A percentile compares a stretch with the other conserved stretches of the same genome.
Conservation (phyloP, 53 echinoderm and acorn worm species). For the Holothuria scabra region DNA sequence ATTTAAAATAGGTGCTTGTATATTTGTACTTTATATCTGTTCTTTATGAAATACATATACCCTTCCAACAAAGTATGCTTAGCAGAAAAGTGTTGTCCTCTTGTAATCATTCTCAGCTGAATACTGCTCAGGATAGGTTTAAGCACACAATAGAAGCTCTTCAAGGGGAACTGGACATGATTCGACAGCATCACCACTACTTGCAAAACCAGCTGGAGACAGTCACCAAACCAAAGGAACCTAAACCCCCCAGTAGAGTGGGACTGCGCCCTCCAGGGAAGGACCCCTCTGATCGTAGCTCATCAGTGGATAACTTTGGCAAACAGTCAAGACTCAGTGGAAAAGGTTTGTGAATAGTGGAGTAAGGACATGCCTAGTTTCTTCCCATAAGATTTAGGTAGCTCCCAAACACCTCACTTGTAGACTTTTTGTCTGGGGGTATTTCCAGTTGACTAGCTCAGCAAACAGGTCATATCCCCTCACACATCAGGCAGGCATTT, state of each 20-base stretch:
- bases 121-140: constrained; percentile 79
- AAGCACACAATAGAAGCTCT: constrained; percentile 88
- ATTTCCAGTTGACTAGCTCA: too few relatives aligned
- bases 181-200: constrained; percentile 84
- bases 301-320: constrained; percentile 56
- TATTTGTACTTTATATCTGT: too few relatives aligned
- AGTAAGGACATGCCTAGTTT: too few relatives aligned
- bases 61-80: too few relatives aligned
- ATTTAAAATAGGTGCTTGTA: too few relatives aligned
- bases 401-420: too few relatives aligned
- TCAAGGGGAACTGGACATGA: constrained; percentile 85
- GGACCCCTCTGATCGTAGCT: constrained; percentile 44
- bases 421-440: too few relatives aligned
- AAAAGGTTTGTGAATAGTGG: constrained; percentile 57
- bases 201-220: constrained; percentile 82
- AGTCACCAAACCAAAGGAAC: constrained; percentile 61
- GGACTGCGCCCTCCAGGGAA: constrained; percentile 17
- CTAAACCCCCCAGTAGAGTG: constrained; percentile 72
- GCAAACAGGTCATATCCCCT: too few relatives aligned
- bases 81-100: too few relatives aligned
- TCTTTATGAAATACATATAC: too few relatives aligned
- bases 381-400: too few relatives aligned
- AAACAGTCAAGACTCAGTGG: constrained; percentile 71
- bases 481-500: too few relatives aligned
- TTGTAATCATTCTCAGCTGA: constrained; percentile 55